These are phyloP conservation scores for Andrena bucephala DNA, from an alignment of 2,888 invertebrate species.

Conservation along the genomic window DNA sequence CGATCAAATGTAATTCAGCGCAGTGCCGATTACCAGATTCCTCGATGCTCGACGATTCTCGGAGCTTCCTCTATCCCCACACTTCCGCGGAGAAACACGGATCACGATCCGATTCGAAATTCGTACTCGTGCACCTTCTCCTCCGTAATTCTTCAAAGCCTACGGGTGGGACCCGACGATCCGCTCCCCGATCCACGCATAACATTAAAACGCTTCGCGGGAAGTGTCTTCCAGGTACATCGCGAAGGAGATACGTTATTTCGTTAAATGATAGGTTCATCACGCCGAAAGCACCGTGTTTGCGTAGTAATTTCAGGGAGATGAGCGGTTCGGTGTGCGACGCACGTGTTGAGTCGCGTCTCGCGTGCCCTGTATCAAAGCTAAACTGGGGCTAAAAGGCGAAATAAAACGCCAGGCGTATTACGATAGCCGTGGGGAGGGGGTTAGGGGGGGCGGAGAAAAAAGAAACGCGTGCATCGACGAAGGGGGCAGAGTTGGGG, in stretches of 20 bases:
- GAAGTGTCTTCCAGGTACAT: conserved; percentile 28
- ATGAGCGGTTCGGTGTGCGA: conserved; percentile 21
- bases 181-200: background rate
- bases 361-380: conserved; percentile 36
- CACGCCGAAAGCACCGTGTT: conserved; percentile 20
- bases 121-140: no score
- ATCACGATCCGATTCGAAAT: no score
- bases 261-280: conserved; percentile 39
- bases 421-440: conserved; percentile 22
- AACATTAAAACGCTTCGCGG: conserved; percentile 4
- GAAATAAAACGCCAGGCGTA: conserved; percentile 33
- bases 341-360: conserved; percentile 35
- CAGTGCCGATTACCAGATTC: no score
- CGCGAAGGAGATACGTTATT: conserved; percentile 34
- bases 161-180: background rate
- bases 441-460: background rate
- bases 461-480: background rate
- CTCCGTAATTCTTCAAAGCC: no score
- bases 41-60: no score
- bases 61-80: no score
- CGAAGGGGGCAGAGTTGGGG: background rate
- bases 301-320: conserved; percentile 31
- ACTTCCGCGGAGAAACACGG: no score
- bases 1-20: no score
- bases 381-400: conserved; percentile 37